Evolutionary conservation across 2,113 vertebrate species (phyloP).

Genomic region (Andinoacara biseriatus): DNA sequence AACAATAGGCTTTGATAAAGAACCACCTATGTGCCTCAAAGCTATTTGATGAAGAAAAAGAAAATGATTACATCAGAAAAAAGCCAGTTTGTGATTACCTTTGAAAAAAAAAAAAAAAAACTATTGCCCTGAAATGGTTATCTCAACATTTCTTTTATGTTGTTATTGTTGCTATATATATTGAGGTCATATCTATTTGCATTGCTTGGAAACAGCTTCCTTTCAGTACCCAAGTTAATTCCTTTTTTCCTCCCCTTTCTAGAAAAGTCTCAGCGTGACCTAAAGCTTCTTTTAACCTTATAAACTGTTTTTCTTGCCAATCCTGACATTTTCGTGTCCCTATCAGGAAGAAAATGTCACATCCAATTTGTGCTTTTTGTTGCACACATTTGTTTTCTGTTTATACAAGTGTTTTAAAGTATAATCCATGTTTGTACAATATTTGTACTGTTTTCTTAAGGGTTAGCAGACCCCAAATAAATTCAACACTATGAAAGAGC

Average conservation of each 20-base stretch:
- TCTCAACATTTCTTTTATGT: neutral
- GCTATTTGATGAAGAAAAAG: neutral
- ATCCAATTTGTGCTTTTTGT: neutral
- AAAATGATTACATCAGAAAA: neutral
- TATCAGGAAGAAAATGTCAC: neutral
- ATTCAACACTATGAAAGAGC: neutral
- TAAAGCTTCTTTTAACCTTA: constrained; percentile 18
- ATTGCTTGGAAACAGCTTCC: neutral
- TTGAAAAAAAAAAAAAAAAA: neutral
- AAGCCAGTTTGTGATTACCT: neutral
- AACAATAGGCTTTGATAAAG: neutral
- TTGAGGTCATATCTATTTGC: neutral
- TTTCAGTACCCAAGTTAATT: neutral
- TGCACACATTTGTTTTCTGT: neutral
- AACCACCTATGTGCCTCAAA: neutral
- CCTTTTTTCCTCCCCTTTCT: neutral
- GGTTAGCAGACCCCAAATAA: neutral
- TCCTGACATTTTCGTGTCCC: constrained; percentile 5
- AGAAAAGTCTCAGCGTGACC: neutral
- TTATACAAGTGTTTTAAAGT: neutral
- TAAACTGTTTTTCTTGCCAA: constrained; percentile 10
- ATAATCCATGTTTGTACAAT: neutral
- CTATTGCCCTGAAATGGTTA: neutral
- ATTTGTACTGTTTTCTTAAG: neutral
- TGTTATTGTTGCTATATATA: neutral